These are phyloP conservation scores for Cinclus mexicanus DNA, from an alignment of 2,113 vertebrate genomes.

Conservation along the genomic window DNA sequence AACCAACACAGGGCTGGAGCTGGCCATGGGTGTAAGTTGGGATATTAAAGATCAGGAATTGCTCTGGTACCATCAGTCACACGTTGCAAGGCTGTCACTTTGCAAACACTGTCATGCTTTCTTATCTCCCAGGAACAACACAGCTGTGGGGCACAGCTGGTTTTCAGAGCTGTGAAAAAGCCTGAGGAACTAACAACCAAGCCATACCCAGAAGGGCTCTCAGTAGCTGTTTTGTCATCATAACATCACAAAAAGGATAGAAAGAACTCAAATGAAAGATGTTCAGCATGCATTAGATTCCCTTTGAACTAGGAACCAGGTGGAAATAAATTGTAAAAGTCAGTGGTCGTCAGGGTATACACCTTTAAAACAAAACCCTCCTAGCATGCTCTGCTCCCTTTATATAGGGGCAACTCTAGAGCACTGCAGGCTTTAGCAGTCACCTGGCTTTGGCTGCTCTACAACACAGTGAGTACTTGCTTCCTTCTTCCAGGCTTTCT, in stretches of 20 bases:
- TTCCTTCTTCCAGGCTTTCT: not conserved
- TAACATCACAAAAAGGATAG: not conserved
- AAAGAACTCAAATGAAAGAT: not conserved
- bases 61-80: not conserved
- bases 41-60: not conserved
- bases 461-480: accelerated
- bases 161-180: not conserved
- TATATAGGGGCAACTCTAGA: not conserved
- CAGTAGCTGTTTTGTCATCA: not conserved
- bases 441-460: accelerated
- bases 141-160: not conserved
- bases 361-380: not conserved
- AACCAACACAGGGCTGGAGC: not conserved
- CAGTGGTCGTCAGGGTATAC: not conserved
- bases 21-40: accelerated
- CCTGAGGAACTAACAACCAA: not conserved
- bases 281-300: not conserved
- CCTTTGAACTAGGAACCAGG: not conserved
- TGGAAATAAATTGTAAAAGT: not conserved
- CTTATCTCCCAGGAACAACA: not conserved
- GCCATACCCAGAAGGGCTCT: not conserved
- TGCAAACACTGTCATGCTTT: not conserved
- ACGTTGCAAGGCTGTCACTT: accelerated
- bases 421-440: accelerated
- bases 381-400: not conserved